Percentiles rank a stretch among this genome's conserved stretches.
phyloP scores from a whole-genome alignment of 1,140 invertebrate genomes.

The Drosophila ercepeae region DNA sequence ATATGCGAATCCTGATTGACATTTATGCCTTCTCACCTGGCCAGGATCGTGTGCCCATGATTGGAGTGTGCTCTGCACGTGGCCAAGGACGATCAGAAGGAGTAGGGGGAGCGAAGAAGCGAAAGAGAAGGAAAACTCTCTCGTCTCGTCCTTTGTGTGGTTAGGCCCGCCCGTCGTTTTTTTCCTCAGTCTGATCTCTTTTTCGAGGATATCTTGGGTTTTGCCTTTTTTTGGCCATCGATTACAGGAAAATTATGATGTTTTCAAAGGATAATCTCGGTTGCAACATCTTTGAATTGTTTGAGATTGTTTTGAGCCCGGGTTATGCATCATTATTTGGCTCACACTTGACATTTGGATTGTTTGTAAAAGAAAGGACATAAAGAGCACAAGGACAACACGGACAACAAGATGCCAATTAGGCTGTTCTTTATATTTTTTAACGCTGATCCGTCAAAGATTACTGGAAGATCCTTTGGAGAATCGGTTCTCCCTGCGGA shows the following conservation, averaged over 20 bases:
- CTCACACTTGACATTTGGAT: conserved; percentile 60
- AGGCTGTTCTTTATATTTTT: conserved; percentile 12
- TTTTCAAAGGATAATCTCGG: conserved; percentile 60
- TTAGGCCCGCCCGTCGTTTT: conserved; percentile 67
- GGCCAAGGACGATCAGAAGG: conserved; percentile 22
- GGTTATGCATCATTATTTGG: conserved; percentile 78
- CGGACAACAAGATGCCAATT: conserved; percentile 51
- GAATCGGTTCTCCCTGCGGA: conserved; percentile 30
- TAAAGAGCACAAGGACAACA: conserved; percentile 2
- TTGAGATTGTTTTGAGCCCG: neutral
- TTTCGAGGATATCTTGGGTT: conserved; percentile 4
- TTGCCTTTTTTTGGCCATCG: conserved; percentile 38
- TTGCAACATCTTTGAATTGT: conserved; percentile 44
- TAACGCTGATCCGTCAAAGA: neutral
- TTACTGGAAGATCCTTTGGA: conserved; percentile 14
- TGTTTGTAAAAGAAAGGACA: conserved; percentile 15
- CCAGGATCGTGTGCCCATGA: conserved; percentile 40
- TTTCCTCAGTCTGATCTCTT: conserved; percentile 22
- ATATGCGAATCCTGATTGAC: conserved; percentile 45
- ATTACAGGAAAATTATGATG: conserved; percentile 74
- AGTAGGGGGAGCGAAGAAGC: neutral
- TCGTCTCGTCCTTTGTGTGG: conserved; percentile 65
- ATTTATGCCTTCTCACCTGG: conserved; percentile 61
- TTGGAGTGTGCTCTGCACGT: conserved; percentile 78
- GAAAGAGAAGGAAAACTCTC: conserved; percentile 7